Percentiles rank a stretch among this genome's conserved stretches.
Conservation (phyloP, 2,888 invertebrate genomes). For the Spodoptera littoralis region DNA sequence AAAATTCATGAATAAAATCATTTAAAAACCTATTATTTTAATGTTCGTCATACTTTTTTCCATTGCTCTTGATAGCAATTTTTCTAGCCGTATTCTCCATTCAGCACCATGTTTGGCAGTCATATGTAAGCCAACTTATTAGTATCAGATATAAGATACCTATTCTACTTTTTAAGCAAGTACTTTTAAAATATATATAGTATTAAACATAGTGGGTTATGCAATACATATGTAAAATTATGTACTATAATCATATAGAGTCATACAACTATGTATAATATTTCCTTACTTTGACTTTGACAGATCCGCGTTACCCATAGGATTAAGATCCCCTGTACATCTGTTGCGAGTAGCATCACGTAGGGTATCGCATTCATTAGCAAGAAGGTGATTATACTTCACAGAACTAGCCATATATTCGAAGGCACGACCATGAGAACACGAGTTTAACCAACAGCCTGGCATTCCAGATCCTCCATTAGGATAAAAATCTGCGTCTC, state of each 20-base stretch:
- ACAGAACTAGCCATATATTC: constrained; percentile 75
- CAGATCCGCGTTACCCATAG: constrained; percentile 73
- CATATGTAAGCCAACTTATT: too few species aligned
- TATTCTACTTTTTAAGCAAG: neutral
- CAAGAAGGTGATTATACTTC: constrained; percentile 67
- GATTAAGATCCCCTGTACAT: constrained; percentile 63
- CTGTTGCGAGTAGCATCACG: constrained; percentile 62
- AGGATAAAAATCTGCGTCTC: constrained; percentile 78
- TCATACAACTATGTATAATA: too few species aligned
- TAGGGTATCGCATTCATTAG: constrained; percentile 65
- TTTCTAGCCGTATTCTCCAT: too few species aligned
- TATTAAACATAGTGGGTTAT: too few species aligned
- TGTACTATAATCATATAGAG: too few species aligned
- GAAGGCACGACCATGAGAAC: constrained; percentile 73
- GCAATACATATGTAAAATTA: too few species aligned
- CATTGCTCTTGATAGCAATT: too few species aligned
- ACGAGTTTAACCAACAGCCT: constrained; percentile 70
- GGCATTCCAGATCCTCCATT: constrained; percentile 77
- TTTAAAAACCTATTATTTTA: neutral
- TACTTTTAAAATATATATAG: too few species aligned
- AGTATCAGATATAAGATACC: too few species aligned
- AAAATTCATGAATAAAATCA: neutral
- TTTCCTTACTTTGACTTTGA: constrained; percentile 66
- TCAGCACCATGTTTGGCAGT: too few species aligned
- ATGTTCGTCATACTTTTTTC: too few species aligned